Conservation (phyloP, 2,888 invertebrate species). For the Cephus spinipes region DNA sequence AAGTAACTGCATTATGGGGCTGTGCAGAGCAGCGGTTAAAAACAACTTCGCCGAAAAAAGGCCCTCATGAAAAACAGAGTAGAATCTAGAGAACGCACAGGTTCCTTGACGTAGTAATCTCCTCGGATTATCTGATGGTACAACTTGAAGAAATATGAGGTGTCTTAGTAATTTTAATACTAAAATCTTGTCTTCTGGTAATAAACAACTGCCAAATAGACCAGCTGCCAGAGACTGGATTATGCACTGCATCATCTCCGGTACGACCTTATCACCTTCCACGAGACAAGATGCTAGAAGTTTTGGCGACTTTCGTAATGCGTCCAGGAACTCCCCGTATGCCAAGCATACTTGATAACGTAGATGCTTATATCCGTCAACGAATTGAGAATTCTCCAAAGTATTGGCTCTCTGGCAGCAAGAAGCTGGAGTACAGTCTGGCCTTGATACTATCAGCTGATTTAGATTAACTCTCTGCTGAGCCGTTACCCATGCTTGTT, state of each 20-base stretch:
- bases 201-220: slow-evolving; percentile 79
- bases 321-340: slow-evolving; percentile 78
- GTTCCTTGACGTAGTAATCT: slow-evolving; percentile 85
- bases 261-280: slow-evolving; percentile 73
- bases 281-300: slow-evolving; percentile 78
- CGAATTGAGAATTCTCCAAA: slow-evolving; percentile 75
- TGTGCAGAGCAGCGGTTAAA: slow-evolving; percentile 90
- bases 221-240: slow-evolving; percentile 74
- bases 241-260: slow-evolving; percentile 66
- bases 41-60: slow-evolving; percentile 93
- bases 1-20: slow-evolving; percentile 90
- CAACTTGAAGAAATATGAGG: slow-evolving; percentile 79
- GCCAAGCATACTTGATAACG: slow-evolving; percentile 82
- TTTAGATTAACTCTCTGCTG: slow-evolving; percentile 88
- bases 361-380: slow-evolving; percentile 85
- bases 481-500: slow-evolving; percentile 88
- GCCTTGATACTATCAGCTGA: slow-evolving; percentile 78
- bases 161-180: slow-evolving; percentile 75
- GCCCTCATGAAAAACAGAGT: slow-evolving; percentile 89
- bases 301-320: slow-evolving; percentile 77
- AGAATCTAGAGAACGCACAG: slow-evolving; percentile 88
- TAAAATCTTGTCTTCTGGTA: slow-evolving; percentile 80
- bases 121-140: slow-evolving; percentile 77
- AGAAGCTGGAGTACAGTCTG: slow-evolving; percentile 80
- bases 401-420: slow-evolving; percentile 80